Percentiles rank a stretch among this genome's conserved stretches.
phyloP scores from a whole-genome alignment of 2,113 vertebrate species.

The Tautogolabrus adspersus region DNA sequence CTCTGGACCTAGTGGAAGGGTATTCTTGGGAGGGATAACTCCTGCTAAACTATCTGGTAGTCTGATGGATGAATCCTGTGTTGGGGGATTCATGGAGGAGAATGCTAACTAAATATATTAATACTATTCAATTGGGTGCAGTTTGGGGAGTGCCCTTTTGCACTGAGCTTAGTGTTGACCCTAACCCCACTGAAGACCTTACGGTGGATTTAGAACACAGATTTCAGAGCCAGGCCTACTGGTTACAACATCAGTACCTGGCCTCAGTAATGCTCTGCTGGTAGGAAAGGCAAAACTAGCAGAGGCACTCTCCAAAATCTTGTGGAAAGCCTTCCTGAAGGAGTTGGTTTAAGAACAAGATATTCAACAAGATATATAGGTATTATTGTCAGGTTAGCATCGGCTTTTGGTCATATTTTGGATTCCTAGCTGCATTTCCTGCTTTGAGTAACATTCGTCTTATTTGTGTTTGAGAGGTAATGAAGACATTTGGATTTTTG shows the following conservation, averaged over 20 bases:
- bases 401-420: neutral
- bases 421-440: neutral
- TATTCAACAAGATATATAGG: neutral
- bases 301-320: no score
- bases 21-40: no score
- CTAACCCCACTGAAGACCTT: neutral
- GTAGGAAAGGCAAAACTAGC: no score
- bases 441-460: neutral
- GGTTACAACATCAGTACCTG: neutral
- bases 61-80: no score
- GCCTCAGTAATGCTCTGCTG: neutral
- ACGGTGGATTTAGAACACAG: neutral
- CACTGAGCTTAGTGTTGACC: neutral
- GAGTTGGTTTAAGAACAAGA: neutral
- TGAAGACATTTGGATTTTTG: conserved; percentile 1
- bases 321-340: no score
- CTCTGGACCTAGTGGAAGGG: no score
- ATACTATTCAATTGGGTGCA: neutral
- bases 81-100: no score
- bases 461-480: neutral
- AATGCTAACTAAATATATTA: no score
- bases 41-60: no score
- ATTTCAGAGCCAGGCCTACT: neutral
- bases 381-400: no score
- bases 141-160: no score